These are phyloP conservation scores for Symphodus melops DNA, from an alignment of 2,113 vertebrate species.

Conservation along the genomic window DNA sequence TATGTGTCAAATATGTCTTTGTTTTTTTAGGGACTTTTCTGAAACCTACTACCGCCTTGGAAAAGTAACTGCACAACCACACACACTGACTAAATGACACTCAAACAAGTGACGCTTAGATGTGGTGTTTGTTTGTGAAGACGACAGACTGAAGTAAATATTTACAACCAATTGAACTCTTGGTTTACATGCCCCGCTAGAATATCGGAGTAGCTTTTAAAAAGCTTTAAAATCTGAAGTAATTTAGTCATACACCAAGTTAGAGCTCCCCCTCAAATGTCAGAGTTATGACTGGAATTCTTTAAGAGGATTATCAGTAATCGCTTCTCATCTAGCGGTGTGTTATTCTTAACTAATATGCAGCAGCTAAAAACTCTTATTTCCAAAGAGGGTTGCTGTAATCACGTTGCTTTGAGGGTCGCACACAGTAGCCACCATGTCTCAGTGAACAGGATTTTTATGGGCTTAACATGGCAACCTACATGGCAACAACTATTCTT, in stretches of 20 bases:
- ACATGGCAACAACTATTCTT: neutral
- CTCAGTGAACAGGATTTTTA: slow-evolving; percentile 48
- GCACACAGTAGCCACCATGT: slow-evolving; percentile 11
- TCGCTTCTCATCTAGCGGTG: slow-evolving; percentile 33
- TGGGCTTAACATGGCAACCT: slow-evolving; percentile 36
- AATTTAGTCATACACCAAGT: slow-evolving; percentile 13
- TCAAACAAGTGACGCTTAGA: slow-evolving; percentile 32
- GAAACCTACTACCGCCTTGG: slow-evolving; percentile 29
- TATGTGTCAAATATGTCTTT: slow-evolving; percentile 27
- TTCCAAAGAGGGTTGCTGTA: slow-evolving; percentile 22
- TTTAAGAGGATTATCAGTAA: slow-evolving; percentile 71
- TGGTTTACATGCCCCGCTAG: slow-evolving; percentile 29
- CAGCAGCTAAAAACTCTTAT: slow-evolving; percentile 48
- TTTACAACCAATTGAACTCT: slow-evolving; percentile 54
- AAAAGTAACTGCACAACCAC: slow-evolving; percentile 14
- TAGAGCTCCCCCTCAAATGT: slow-evolving; percentile 41
- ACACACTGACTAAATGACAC: slow-evolving; percentile 39
- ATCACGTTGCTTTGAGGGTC: slow-evolving; percentile 37
- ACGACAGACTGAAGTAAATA: slow-evolving; percentile 62
- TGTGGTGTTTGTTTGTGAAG: slow-evolving; percentile 45
- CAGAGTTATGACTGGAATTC: slow-evolving; percentile 62
- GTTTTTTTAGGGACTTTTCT: slow-evolving; percentile 42
- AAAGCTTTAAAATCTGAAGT: slow-evolving; percentile 20
- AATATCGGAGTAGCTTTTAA: slow-evolving; percentile 33
- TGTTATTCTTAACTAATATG: slow-evolving; percentile 66